phyloP scores from a whole-genome alignment of 1,140 invertebrate species.

The Calycopis cecrops region DNA sequence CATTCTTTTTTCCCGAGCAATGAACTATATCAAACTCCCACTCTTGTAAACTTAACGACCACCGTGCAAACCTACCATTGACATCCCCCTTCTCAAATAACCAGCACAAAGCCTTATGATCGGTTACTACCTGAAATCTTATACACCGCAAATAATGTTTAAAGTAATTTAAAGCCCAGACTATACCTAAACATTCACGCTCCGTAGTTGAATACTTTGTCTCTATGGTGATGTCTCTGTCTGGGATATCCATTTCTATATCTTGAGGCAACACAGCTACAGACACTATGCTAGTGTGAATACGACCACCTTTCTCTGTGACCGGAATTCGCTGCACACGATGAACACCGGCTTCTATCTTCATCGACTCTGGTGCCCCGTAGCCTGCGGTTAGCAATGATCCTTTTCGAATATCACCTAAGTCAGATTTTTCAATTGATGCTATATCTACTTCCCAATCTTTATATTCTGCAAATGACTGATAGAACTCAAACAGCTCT shows the following conservation, averaged over 20 bases:
- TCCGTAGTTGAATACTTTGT: no score
- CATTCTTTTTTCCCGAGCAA: no score
- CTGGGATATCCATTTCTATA: conserved; percentile 78
- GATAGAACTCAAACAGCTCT: conserved; percentile 93
- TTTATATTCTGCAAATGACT: conserved; percentile 82
- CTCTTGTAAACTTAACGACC: no score
- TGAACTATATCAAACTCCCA: no score
- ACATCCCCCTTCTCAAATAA: no score
- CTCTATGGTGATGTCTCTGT: conserved; percentile 89
- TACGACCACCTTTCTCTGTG: conserved; percentile 92
- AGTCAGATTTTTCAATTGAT: conserved; percentile 78
- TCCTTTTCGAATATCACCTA: conserved; percentile 81
- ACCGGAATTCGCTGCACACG: conserved; percentile 95
- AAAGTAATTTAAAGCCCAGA: no score
- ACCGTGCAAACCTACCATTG: no score
- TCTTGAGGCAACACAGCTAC: conserved; percentile 93
- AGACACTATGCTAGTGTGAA: conserved; percentile 96
- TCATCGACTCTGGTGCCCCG: conserved; percentile 80
- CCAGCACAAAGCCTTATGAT: no score
- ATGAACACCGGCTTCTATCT: conserved; percentile 94
- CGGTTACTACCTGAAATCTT: no score
- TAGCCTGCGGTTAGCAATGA: conserved; percentile 80
- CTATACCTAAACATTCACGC: no score
- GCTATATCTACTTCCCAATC: conserved; percentile 84
- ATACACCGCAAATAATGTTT: no score